Evolutionary conservation across 2,797 vertebrate species (phyloP), one percentile per base, ranked within the genome.

Genomic region (Macroramphosus scolopax): DNA sequence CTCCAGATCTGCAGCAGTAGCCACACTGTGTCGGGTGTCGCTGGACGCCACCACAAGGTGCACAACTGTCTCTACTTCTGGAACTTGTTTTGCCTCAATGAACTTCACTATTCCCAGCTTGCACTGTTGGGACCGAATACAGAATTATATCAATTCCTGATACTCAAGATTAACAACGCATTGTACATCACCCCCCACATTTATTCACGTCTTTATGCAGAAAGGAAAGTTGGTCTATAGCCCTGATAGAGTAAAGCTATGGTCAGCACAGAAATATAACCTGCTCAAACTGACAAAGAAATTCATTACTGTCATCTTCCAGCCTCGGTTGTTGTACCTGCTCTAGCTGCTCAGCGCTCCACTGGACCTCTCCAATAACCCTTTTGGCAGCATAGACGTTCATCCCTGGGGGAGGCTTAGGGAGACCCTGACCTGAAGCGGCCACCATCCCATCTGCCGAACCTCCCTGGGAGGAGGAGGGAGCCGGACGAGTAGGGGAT

Each of bases 51-150:
- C 91, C 43, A 98, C 95, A 75, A 98, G 78, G 77, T 98, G 97
- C 69, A 97, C 89, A 62, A 99, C 92, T 0, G 94, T 93, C 85
- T 98, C 96, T 17, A 96, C 91, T 66, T 99, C 97, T 2, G 95
- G 93, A 24, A 98, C 94, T 81, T 98, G 94, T 60, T 94, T 92
- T 2, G 95, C 95, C 77, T 99, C 95, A 34, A 98, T 94, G 79
- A 98, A 98, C 76, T 96, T 98, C 70, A 99, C 95, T 42, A 99
- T 95, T 8, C 97, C 96, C 80, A 99, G 75, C 52, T 99, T 99
- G 83, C 97, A 98, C 97, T 99, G 83, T 46, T 17, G 10, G 47
- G 25, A 51, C 8, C 15, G 64, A 42, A 49, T 1, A 31, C 8
- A 33, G 8, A 42, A 57, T 8, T 4, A 67, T 35, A 8, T 41